These are phyloP conservation scores for Poecile atricapillus DNA, from an alignment of 2,113 vertebrate genomes.

Conservation along the genomic window DNA sequence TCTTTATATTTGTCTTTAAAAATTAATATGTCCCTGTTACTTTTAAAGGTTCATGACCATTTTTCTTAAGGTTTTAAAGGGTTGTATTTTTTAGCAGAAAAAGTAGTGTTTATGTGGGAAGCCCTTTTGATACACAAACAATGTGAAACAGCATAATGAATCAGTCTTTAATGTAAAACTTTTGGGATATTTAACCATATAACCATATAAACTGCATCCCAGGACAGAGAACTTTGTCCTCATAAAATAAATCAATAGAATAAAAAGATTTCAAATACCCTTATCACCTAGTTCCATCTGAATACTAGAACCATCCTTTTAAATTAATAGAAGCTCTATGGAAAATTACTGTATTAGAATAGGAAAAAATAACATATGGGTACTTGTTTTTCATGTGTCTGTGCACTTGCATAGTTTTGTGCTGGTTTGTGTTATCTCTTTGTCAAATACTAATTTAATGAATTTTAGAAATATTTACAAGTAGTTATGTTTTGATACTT, in stretches of 20 bases:
- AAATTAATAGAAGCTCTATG: background rate
- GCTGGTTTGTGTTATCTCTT: background rate
- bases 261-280: background rate
- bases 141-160: background rate
- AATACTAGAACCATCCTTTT: background rate
- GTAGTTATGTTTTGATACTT: background rate
- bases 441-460: background rate
- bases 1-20: background rate
- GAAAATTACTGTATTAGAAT: background rate
- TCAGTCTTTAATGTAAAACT: background rate
- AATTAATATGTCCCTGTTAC: background rate
- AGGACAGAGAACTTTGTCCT: background rate
- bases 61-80: background rate
- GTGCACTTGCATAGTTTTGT: background rate
- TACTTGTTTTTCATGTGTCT: background rate
- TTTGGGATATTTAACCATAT: background rate
- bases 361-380: background rate
- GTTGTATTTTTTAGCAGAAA: background rate
- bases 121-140: background rate
- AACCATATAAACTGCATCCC: background rate
- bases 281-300: background rate
- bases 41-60: background rate
- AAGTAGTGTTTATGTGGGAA: background rate
- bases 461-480: background rate
- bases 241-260: background rate